phyloP scores from a whole-genome alignment of 1,140 invertebrate species.

The Oncopeltus fasciatus region DNA sequence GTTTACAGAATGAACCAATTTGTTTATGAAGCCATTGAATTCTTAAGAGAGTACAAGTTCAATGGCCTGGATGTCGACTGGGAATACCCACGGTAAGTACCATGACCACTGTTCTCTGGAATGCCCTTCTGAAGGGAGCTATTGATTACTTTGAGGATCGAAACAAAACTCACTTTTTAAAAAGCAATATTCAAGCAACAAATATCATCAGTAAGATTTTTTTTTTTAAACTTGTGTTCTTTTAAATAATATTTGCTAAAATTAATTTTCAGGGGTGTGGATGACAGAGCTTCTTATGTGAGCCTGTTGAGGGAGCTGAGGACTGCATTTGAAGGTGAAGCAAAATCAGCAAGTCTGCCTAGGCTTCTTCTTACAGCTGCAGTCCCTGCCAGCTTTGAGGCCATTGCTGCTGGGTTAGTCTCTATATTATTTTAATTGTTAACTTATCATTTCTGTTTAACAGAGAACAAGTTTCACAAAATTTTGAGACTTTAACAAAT shows the following conservation, averaged over 20 bases:
- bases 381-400: slow-evolving; percentile 82
- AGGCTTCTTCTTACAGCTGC: slow-evolving; percentile 75
- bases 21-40: slow-evolving; percentile 84
- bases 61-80: slow-evolving; percentile 94
- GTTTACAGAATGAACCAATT: slow-evolving; percentile 89
- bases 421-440: too few relatives aligned
- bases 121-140: too few relatives aligned
- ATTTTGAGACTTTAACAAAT: too few relatives aligned
- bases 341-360: slow-evolving; percentile 53
- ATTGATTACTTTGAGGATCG: too few relatives aligned
- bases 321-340: slow-evolving; percentile 78
- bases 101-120: background rate
- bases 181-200: too few relatives aligned
- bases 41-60: slow-evolving; percentile 78
- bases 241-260: background rate
- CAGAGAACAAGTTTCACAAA: too few relatives aligned
- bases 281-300: slow-evolving; percentile 68
- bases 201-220: background rate
- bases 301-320: slow-evolving; percentile 69
- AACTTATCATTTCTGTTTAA: too few relatives aligned
- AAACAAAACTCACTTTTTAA: too few relatives aligned
- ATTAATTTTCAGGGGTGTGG: slow-evolving; percentile 54
- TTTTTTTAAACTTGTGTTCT: background rate
- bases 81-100: slow-evolving; percentile 75
- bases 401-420: slow-evolving; percentile 68